Evolutionary conservation across 23 tunicate species (phyloP), one percentile per base, ranked within the genome.

Genomic region (Halocynthia aurantium): DNA sequence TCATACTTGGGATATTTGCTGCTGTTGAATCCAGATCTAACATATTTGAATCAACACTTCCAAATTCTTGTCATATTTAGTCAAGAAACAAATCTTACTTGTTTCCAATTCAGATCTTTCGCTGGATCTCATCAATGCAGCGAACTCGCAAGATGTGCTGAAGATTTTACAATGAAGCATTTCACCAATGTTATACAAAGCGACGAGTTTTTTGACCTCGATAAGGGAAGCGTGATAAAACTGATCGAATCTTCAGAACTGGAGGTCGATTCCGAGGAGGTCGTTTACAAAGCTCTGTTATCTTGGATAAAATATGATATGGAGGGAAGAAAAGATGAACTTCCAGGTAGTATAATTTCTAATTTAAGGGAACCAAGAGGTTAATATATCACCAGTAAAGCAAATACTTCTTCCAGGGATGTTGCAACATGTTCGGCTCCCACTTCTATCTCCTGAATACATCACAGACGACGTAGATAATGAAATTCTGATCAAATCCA

Each of bases 381-480:
- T n/a, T n/a, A n/a, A n/a, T n/a, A n/a, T n/a, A n/a, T n/a, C n/a
- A n/a, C n/a, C n/a, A n/a, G n/a, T n/a, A n/a, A n/a, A n/a, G n/a
- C n/a, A 31, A 31, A 31, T 31, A 31, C 44, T 31, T 31, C 44
- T 31, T 31, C 65, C 78, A 52, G 18, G n/a, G 2, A 20, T 74
- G 57, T 53, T 74, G 65, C 40, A 74, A 53, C 56, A 74, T 53
- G 78, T 74, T 8, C 19, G 78, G 57, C 57, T 74, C 9, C 78
- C 78, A 8, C 19, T 74, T 11, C 56, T 74, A 53, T 74, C 78
- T n/a, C 64, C 78, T 8, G 22, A 53, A n/a, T 74, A 54, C 22
- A 74, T 74, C 13, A 74, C 78, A 52, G 78, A 74, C 31, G 78
- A 54, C 15, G 65, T 74, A 5, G 78, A 74, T 74, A 63, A 74